Percentiles rank a stretch among this genome's conserved stretches.
Conservation (phyloP, 2,113 vertebrate species). For the Tor tambroides region DNA sequence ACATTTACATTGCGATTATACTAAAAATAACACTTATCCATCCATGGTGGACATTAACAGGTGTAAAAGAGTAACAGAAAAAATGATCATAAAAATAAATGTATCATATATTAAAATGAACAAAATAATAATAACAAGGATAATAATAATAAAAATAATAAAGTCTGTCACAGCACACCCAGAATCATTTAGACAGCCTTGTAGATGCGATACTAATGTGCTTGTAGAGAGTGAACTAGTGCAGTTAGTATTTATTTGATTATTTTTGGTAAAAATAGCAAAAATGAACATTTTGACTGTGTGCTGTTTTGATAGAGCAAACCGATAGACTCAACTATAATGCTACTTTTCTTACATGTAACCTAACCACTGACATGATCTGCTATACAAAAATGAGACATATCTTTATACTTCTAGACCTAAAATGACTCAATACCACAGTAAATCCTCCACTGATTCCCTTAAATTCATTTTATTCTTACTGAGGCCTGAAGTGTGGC, state of each 20-base stretch:
- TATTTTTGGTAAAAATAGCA: neutral
- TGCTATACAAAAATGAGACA: neutral
- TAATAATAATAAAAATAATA: neutral
- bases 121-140: neutral
- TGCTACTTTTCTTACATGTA: neutral
- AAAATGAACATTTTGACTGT: neutral
- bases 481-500: neutral
- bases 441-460: neutral
- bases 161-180: neutral
- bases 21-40: too few species aligned
- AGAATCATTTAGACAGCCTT: conserved; percentile 51
- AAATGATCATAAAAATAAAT: neutral
- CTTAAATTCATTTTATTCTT: neutral
- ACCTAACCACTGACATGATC: neutral
- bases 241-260: neutral
- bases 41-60: neutral
- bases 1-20: too few species aligned
- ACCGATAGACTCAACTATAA: neutral
- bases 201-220: neutral
- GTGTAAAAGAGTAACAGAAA: neutral
- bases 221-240: neutral
- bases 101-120: neutral
- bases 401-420: neutral
- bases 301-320: neutral
- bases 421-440: neutral